Evolutionary conservation across 2,797 vertebrate genomes (phyloP), one percentile per base, ranked within the genome.

Genomic region (Sciurus carolinensis): DNA sequence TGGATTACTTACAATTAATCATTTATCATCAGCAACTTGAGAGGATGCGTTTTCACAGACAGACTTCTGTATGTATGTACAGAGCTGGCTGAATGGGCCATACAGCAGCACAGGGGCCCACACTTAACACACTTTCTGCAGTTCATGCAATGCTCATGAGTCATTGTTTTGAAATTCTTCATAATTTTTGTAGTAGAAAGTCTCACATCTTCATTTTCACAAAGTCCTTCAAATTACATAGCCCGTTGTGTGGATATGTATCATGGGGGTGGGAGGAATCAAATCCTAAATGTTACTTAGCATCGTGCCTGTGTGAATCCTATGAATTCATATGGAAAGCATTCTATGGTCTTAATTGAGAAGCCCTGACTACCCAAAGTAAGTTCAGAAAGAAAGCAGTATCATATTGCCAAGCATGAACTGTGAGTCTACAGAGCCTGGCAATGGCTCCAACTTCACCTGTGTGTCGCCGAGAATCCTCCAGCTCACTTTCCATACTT

Each of bases 71-170:
- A 24, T 54, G 5, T 12, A 2, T n/a, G 13, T 24, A 1, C 11
- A 47, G 4, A 5, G 28, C 7, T 26, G 54, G 15, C 18, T 50
- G 82, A 69, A 73, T 0, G 6, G 6, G 8, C 5, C 17, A 7
- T 1, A 33, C 6, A 18, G 4, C 0, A 24, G 6, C 4, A 13
- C 7, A 67, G 22, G 6, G 11, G 39, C 28, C 42, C 13, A 33
- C 0, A 7, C 10, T 67, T 20, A 50, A 59, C 0, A 39, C 0
- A 8, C 18, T 11, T 15, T 7, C 33, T 36, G 2, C 8, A 7
- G 64, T 64, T 79, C 4, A 1, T 36, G 72, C 85, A 33, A 11
- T 26, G 11, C 12, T 81, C 54, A 17, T 0, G 44, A 62, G 33
- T 64, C 14, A 69, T 5, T 50, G 12, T 69, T 24, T 69, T 84